Evolutionary conservation across 2,888 invertebrate genomes (phyloP), one percentile per base, ranked within the genome.

Genomic region (Hymenopus coronatus): DNA sequence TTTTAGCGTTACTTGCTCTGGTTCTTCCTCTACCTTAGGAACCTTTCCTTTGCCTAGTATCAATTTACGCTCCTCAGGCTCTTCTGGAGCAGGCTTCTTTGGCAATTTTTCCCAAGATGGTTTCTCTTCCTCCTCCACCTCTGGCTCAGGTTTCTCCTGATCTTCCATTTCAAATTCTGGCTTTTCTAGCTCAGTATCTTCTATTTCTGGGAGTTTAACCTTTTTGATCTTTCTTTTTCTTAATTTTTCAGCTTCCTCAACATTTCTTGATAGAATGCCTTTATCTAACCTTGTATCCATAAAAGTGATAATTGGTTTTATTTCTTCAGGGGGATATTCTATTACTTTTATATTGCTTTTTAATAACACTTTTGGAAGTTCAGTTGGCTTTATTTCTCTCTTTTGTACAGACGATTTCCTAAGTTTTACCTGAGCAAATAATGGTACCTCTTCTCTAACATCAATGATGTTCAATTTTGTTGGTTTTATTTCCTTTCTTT

Each of bases 241-340:
- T 25, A 96, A 92, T 92, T 96, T 94, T 90, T 95, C 93, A 12
- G 96, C 96, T 92, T 97, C 97, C 93, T 96, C 95, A 14, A 96
- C 94, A 92, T 96, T 96, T 91, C 96, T 94, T 0, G 97, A 97
- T 82, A 97, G 92, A 90, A 96, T 95, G 40, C 96, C 97, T 91
- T 94, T 95, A 91, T 95, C 95, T 90, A 95, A 95, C 28, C 95
- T 91, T 88, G 95, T 95, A 88, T 91, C 91, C 27, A 92, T 91
- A 90, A 93, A 92, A 4, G 93, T 94, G 4, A 96, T 92, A 46
- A 94, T 92, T 0, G 95, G 95, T 89, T 94, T 93, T 84, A 95
- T 92, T 83, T 94, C 93, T 90, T 94, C 93, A 6, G 96, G 95
- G 82, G 94, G 93, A 90, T 94, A 94, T 88, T 94, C 93, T 2